Evolutionary conservation across 2,888 invertebrate species (phyloP), one percentile per base, ranked within the genome.

Genomic region (Neocrepidodera transversa): DNA sequence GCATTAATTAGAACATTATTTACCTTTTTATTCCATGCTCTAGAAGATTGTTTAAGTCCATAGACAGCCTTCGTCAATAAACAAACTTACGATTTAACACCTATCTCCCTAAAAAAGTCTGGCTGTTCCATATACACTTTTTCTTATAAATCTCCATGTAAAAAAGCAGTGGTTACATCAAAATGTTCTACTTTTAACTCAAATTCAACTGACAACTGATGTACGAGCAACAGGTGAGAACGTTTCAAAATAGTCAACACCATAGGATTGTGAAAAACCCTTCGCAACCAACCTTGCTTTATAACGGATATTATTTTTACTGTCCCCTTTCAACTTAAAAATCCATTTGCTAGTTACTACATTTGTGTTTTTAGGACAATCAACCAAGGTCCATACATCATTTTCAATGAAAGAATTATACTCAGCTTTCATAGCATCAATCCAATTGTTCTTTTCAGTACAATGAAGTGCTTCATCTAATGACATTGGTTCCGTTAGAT

Each of bases 261-360:
- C 73, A 51, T 23, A 23, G 6, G 50, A 17, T 64, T 74, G 71
- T 23, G 48, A 42, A 62, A 64, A 72, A 13, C 71, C 71, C 60
- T 68, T 64, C 1, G 73, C 71, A 1, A 73, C 72, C 1, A 74
- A 38, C 14, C 73, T 32, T 5, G 73, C 73, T 53, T 71, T 72
- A 17, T 57, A 45, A 30, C 61, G 53, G 6, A 70, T 32, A 10
- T 14, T 57, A 13, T 67, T 68, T 54, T 71, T 58, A 13, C 60
- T 11, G 10, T 65, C 55, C 7, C 36, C 56, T 52, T 71, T 71
- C 5, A 63, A 65, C 57, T 63, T 53, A 2, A 71, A 49, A 11
- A 73, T 64, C 47, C 64, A 64, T 50, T 66, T 55, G 8, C 16
- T n/a, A 7, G 6, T 8, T 17, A 40, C 1, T 2, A 10, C 11